Evolutionary conservation across 2,113 vertebrate genomes (phyloP).

Genomic region (Sturnus vulgaris): DNA sequence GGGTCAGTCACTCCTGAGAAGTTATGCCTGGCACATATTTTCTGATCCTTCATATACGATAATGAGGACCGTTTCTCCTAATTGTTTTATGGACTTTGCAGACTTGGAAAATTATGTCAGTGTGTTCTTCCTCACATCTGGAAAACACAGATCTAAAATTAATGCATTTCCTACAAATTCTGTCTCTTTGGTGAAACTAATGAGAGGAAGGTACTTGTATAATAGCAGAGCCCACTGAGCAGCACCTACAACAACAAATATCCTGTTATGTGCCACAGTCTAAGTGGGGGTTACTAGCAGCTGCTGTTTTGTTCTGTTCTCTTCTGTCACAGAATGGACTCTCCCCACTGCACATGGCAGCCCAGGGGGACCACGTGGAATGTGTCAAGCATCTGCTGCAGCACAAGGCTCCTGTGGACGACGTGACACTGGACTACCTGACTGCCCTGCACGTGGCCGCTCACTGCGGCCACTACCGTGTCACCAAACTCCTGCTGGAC

Average conservation of each 20-base stretch:
- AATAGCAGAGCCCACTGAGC: background rate
- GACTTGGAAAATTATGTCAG: background rate
- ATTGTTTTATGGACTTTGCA: background rate
- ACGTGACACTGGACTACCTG: conserved; percentile 95
- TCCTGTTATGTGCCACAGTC: fast-evolving
- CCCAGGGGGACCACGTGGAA: conserved; percentile 95
- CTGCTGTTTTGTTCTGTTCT: background rate
- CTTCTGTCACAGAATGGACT: conserved; percentile 84
- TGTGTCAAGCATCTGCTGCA: conserved; percentile 95
- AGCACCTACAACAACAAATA: background rate
- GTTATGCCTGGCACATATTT: background rate
- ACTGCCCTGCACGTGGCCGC: conserved; percentile 94
- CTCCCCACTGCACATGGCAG: conserved; percentile 96
- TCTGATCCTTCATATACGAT: background rate
- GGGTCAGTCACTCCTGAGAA: background rate
- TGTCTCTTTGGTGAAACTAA: background rate
- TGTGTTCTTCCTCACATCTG: background rate
- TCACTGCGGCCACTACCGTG: conserved; percentile 95
- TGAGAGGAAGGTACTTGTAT: background rate
- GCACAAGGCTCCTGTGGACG: conserved; percentile 94
- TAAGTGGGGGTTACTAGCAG: background rate
- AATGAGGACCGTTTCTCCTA: background rate
- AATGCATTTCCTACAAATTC: background rate
- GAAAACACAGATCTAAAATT: background rate
- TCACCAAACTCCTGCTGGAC: conserved; percentile 97